Conservation (phyloP, 2,888 invertebrate genomes). For the Leptinotarsa tumamoca region DNA sequence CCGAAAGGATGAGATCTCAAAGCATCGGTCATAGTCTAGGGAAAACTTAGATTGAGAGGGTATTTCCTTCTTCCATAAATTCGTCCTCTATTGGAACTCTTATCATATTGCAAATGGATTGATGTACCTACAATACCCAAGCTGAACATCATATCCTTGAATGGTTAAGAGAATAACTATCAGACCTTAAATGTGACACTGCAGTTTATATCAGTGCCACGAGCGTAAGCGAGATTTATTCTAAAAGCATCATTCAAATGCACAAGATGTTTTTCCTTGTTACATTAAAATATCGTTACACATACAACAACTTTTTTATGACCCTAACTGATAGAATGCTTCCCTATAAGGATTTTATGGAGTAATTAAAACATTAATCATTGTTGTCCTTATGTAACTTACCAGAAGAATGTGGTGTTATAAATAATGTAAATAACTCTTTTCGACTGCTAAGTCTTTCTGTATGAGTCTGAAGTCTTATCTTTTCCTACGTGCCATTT, state of each 20-base stretch:
- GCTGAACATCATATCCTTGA: no score
- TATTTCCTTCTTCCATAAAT: no score
- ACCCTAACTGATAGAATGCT: slow-evolving; percentile 6
- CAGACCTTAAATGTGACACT: no score
- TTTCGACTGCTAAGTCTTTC: neutral
- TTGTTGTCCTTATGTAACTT: slow-evolving; percentile 13
- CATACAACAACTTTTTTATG: slow-evolving; percentile 1
- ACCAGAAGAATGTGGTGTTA: slow-evolving; percentile 6
- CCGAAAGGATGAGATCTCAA: no score
- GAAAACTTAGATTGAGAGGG: no score
- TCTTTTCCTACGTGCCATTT: neutral
- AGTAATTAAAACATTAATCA: slow-evolving; percentile 5
- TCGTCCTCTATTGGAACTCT: no score
- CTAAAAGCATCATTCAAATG: slow-evolving; percentile 4
- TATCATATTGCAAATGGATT: no score
- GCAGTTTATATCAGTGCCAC: no score
- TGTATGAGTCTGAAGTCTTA: neutral
- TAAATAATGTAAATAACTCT: slow-evolving; percentile 12
- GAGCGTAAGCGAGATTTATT: neutral
- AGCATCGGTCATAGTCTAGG: no score
- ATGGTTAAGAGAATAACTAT: no score
- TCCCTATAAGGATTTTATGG: slow-evolving; percentile 1
- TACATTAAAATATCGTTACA: slow-evolving; percentile 16
- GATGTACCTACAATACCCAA: no score
- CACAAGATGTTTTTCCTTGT: neutral